Percentiles rank a stretch among this genome's conserved stretches.
Conservation (phyloP, 2,797 vertebrate genomes). For the Pelochelys cantorii region DNA sequence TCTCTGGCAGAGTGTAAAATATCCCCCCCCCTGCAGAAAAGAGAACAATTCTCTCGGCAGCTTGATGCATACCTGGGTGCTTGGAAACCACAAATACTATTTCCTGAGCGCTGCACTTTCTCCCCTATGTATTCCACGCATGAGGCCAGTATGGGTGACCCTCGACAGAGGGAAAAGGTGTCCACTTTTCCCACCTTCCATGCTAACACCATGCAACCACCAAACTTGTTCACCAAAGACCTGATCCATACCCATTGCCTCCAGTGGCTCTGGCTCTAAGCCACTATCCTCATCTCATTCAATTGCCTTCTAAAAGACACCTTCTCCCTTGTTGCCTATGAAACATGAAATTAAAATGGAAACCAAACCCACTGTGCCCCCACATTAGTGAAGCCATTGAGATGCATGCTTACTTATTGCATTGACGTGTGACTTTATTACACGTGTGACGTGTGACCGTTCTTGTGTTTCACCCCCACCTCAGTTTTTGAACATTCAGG, state of each 20-base stretch:
- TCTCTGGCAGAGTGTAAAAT: background rate
- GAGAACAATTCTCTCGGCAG: accelerated
- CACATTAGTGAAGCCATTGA: background rate
- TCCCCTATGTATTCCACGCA: accelerated
- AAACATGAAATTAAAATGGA: background rate
- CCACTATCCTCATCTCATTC: background rate
- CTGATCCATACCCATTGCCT: background rate
- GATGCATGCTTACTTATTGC: accelerated
- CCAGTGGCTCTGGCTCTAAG: background rate
- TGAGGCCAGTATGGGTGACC: background rate
- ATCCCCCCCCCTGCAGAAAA: background rate
- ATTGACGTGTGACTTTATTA: background rate
- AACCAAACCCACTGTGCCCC: background rate
- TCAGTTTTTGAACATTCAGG: background rate
- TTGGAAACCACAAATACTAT: background rate
- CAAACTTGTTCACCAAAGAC: background rate
- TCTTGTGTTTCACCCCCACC: background rate
- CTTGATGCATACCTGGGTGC: background rate
- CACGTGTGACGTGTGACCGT: background rate
- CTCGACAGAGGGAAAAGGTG: too few species aligned
- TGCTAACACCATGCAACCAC: background rate
- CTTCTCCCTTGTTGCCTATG: background rate
- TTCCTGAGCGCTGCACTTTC: background rate
- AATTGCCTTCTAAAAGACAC: background rate
- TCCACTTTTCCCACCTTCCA: accelerated